Evolutionary conservation across 1,140 invertebrate species (phyloP), one percentile per base, ranked within the genome.

Genomic region (Cylas formicarius): DNA sequence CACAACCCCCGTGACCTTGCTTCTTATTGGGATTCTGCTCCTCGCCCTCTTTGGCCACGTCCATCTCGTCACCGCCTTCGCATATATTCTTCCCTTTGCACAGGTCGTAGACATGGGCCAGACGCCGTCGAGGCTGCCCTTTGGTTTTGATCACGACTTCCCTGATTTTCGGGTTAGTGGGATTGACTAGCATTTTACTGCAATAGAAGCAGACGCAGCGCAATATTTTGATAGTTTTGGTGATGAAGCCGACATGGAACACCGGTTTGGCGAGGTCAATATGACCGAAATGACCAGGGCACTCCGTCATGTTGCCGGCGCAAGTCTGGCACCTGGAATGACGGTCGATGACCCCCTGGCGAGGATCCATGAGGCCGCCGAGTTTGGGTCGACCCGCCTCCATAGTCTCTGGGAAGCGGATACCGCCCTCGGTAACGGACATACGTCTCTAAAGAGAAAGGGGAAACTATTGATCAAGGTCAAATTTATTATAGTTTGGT

Each of bases 211-310:
- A 98, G 11, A 97, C 91, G 68, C 94, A 97, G 66, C 94, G 72
- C 5, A 97, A 67, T 41, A 97, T 82, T 73, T 99, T 99, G 29
- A 99, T 90, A 0, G 86, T 92, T 71, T 99, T 98, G 39, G 90
- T 92, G 14, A 99, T 75, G 62, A 98, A 99, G 32, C 94, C 95
- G 63, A 96, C 84, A 66, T 99, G 94, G 69, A 93, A 99, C 2
- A 99, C 95, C 16, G 97, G 97, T 68, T 99, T 99, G 0, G 94
- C 86, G 34, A 99, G 71, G 67, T 98, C 93, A 51, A 99, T 88
- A 65, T 99, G 97, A n/a, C 94, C 97, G 74, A 99, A 99, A 68
- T 99, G 97, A 1, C 97, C 97, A 11, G 95, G 93, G 68, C 97
- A 99, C 67, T 98, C 93, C 2, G 87, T 86, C 88, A 97, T 93